Evolutionary conservation across 1,140 invertebrate genomes (phyloP), one percentile per base, ranked within the genome.

Genomic region (Brachionus rotundiformis): DNA sequence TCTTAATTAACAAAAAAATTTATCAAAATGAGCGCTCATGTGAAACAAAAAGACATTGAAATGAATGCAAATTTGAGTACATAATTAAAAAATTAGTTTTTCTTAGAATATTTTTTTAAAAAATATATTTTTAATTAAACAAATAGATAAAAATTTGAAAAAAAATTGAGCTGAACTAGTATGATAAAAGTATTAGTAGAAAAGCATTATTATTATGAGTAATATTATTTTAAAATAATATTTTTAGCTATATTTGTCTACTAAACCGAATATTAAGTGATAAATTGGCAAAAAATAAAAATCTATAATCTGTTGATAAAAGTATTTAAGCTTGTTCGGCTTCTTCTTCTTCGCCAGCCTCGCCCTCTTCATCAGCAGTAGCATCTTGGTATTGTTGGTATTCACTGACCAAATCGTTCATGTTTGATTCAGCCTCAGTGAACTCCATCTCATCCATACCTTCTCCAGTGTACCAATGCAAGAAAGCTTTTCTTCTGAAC

Each of bases 341-440:
- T 41, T 81, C 79, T 71, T 81, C 79, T 71, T 81, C 79, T 81
- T 71, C 79, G 23, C 47, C 79, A 71, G 59, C n/a, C 33, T 82
- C 81, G 36, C 81, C 81, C 71, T 82, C 81, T 41, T 82, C 81
- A 31, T 82, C 81, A 61, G 81, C 65, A 49, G 81, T 82, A 27
- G 93, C 93, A 84, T 93, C 93, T 84, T 94, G 94, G 88, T 96
- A 96, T 87, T 95, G 94, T 86, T 95, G 94, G 87, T 95, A 95
- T 85, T 95, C 94, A 82, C 93, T 93, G 89, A 95, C 94, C 85
- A 94, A 86, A 84, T 94, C 93, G 84, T 93, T 93, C 92, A 93
- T 92, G 89, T 93, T 93, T 59, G 90, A 91, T 85, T 92, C 91
- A n/a, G 92, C 92, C 87, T 92, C 91, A 73, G 91, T 91, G 86